phyloP scores from a whole-genome alignment of 2,113 vertebrate species.

The Motacilla alba region DNA sequence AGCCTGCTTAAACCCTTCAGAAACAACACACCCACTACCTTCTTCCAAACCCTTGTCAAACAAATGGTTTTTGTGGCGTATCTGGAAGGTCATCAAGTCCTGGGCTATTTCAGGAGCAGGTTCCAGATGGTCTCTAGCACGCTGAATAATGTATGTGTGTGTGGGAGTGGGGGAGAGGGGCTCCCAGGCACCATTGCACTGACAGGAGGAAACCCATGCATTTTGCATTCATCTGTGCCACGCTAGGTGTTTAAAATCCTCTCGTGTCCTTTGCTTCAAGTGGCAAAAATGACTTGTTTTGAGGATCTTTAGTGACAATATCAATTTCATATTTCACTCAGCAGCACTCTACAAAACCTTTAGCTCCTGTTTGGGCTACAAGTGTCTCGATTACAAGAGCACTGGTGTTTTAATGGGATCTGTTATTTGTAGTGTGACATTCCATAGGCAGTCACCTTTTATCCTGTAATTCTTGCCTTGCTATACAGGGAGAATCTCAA shows the following conservation, averaged over 20 bases:
- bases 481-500: neutral
- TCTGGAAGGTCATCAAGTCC: slow-evolving; percentile 62
- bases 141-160: slow-evolving; percentile 45
- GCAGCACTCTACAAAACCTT: neutral
- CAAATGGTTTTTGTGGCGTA: slow-evolving; percentile 1
- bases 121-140: slow-evolving; percentile 52
- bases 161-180: slow-evolving; percentile 2
- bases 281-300: neutral
- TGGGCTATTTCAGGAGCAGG: slow-evolving; percentile 54
- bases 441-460: neutral
- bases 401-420: neutral
- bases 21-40: neutral
- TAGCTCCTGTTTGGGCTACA: neutral
- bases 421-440: neutral
- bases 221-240: neutral
- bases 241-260: neutral
- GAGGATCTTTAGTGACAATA: neutral
- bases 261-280: neutral
- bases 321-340: neutral
- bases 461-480: neutral
- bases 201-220: neutral
- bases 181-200: neutral
- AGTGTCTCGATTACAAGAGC: neutral
- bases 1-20: slow-evolving; percentile 5
- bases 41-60: slow-evolving; percentile 30